These are phyloP conservation scores for Pelodytes ibericus DNA, from an alignment of 2,797 vertebrate species.

Conservation along the genomic window DNA sequence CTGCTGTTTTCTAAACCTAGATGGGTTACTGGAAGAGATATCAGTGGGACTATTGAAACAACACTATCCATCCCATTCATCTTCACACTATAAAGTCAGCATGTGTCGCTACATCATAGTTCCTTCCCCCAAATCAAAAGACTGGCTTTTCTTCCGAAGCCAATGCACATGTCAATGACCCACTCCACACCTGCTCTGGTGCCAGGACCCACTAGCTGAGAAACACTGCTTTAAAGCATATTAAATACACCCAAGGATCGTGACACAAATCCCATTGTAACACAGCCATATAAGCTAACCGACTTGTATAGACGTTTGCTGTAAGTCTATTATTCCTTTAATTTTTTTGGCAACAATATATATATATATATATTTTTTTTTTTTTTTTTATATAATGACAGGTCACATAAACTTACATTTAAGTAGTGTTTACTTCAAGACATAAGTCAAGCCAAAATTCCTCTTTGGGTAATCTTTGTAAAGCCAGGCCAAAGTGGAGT, in stretches of 20 bases:
- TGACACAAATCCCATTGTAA: background rate
- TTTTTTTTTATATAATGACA: background rate
- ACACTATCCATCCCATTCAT: no score
- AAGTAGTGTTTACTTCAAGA: background rate
- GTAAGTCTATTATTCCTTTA: background rate
- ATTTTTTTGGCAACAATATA: background rate
- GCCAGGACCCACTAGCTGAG: no score
- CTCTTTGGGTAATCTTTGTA: slow-evolving; percentile 1
- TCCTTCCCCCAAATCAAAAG: no score
- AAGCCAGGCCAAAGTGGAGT: background rate
- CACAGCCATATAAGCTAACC: background rate
- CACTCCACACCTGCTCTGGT: no score
- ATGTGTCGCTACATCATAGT: no score
- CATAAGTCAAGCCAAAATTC: slow-evolving; percentile 1
- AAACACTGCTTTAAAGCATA: background rate
- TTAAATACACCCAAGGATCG: background rate
- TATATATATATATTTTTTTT: no score
- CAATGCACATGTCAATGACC: no score
- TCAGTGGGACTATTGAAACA: no score
- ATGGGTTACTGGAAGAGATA: no score
- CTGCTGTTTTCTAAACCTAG: no score
- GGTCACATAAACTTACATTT: background rate
- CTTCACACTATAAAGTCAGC: no score
- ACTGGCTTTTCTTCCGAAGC: no score
- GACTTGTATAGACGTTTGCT: background rate